Base-by-base conservation (phyloP, 2,113 vertebrate species). In the Mus pahari region DNA sequence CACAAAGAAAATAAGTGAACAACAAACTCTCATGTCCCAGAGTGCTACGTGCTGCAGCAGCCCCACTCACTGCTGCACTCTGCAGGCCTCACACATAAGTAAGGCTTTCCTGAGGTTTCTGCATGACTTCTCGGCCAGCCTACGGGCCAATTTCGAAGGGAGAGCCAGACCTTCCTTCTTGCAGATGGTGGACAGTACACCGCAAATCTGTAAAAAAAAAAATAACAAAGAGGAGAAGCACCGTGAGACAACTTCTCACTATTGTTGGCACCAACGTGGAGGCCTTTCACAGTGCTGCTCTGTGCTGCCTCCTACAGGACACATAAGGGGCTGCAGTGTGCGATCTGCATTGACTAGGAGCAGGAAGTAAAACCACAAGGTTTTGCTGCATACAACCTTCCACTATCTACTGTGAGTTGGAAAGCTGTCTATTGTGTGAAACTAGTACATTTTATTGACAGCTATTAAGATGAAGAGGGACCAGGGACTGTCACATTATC, bases 11-110 rank as follows among this genome's bases (percentile, higher is more conserved):
- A 7, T 17, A 62, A 31, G n/a, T 73, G 64, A 62, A 94, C 36
- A 1, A 3, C 91, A 75, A 10, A 20, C 7, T 42, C 26, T 50
- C 42, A 50, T 45, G 26, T 8, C 50, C 24, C 16, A 50, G 6
- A 91, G 16, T 1, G 1, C 28, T 66, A 68, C 45, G 86, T 39
- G 12, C 0, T 60, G 39, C 42, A 24, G 28, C 22, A 86, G 68
- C 36, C 79, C 14, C 28, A 99, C 99, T 99, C 98, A 99, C 99
- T 99, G 99, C 95, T 99, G 99, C 58, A 99, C 99, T 97, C 99
- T 98, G 98, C 99, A 99, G 92, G 99, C 99, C 94, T 99, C 99
- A 0, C 99, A 99, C 99, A 99, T 99, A 39, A 99, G 98, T 2
- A 99, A 98, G 0, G 99, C 99, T 97, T 99, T 99, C 55, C 99